These are phyloP conservation scores for Tricholauxania praeusta DNA, from an alignment of 2,888 invertebrate genomes.

Conservation along the genomic window DNA sequence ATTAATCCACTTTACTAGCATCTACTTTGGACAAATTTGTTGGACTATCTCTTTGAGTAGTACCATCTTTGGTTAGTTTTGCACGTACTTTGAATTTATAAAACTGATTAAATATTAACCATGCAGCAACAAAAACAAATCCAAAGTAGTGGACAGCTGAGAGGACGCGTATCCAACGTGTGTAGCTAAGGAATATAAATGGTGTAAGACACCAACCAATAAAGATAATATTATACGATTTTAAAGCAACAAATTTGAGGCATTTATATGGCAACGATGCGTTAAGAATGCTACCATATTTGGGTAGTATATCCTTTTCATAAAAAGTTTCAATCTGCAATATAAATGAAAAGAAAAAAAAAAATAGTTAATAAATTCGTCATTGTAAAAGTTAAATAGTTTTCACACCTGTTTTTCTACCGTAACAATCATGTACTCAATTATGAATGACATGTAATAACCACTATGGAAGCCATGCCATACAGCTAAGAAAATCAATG, in stretches of 20 bases:
- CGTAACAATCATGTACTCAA: constrained; percentile 90
- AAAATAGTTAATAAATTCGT: not conserved
- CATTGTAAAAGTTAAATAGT: not conserved
- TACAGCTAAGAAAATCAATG: constrained; percentile 88
- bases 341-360: constrained; percentile 20
- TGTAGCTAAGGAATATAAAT: constrained; percentile 78
- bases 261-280: constrained; percentile 58
- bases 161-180: constrained; percentile 77
- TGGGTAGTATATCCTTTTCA: constrained; percentile 51
- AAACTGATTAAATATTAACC: constrained; percentile 64
- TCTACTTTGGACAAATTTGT: not conserved
- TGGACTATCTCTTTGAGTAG: not conserved
- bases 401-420: constrained; percentile 84
- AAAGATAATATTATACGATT: constrained; percentile 81
- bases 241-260: constrained; percentile 73
- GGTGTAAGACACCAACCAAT: constrained; percentile 87
- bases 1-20: constrained; percentile 10
- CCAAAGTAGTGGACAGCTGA: constrained; percentile 77
- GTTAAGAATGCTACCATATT: constrained; percentile 54
- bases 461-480: constrained; percentile 98
- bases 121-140: constrained; percentile 75
- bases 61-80: too few species aligned
- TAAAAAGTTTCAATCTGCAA: constrained; percentile 57
- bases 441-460: constrained; percentile 92
- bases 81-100: constrained; percentile 40